Evolutionary conservation across 1,140 invertebrate genomes (phyloP), one percentile per base, ranked within the genome.

Genomic region (Drosophila murphyi): DNA sequence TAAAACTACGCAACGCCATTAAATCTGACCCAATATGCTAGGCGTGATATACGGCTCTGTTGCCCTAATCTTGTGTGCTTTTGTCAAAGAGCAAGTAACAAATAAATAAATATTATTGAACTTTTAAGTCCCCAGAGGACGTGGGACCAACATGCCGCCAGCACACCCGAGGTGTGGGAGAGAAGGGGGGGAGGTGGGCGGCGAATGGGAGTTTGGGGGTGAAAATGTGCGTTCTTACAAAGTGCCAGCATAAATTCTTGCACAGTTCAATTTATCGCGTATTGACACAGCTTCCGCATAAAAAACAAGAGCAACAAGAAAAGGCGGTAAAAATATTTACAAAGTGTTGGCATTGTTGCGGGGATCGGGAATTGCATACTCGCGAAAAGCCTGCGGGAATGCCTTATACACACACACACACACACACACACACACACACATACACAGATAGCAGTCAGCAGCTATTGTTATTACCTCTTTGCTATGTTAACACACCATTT

Each of bases 91-190:
- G 85, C 85, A 78, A 88, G 80, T 80, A 72, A 89, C 77, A 88
- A 88, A 89, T 88, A 88, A 89, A 89, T 89, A 88, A 89, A 89
- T 89, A 88, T 89, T 89, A 88, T 89, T 89, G 85, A 88, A 88
- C 85, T 89, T 88, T 88, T 89, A 78, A 89, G 68, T 88, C 85
- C 85, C 85, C 55, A 48, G 85, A 67, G 85, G 68, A n/a, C 35
- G 54, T 20, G 28, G 37, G 6, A 20, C 20, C 20, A 20, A 20
- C 0, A 20, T 20, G 20, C 20, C 20, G 20, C 20, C 20, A 20
- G 20, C 20, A 20, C 20, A 20, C 20, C 20, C 1, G 20, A 20
- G 20, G 20, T 20, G 5, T 4, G 0, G 1, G n/a, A 43, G 37
- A 43, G 6, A 43, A 43, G 0, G 39, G n/a, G n/a, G 56, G 69